Evolutionary conservation across 2,888 invertebrate genomes (phyloP), one percentile per base, ranked within the genome.

Genomic region (Macaria notata): DNA sequence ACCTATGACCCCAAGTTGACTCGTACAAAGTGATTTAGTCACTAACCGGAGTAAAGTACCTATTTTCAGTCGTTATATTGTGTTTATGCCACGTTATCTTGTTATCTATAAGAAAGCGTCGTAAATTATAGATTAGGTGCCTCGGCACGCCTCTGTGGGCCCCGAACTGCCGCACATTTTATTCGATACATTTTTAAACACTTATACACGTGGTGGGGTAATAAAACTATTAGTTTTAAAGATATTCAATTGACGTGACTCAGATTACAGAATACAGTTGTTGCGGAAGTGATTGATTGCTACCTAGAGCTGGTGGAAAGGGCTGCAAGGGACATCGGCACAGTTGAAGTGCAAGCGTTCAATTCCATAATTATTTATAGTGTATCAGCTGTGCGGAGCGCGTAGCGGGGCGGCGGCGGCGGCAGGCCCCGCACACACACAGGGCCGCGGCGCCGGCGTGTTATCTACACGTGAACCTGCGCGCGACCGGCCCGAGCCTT

Each of bases 341-440:
- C 61, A 59, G 68, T 73, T 71, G 70, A 78, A 79, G 71, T 83
- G 83, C 83, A 86, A 83, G 75, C 78, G 75, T 79, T 79, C 82
- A 77, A 83, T 86, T 84, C 79, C 74, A 76, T 81, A 89, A 65
- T 88, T 90, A 90, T 91, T 88, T 88, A 88, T 90, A 90, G 90
- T 85, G 77, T 76, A 88, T 88, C 91, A 87, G 90, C 91, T 89
- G 88, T 79, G 74, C 67, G 49, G 68, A 65, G 56, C 66, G 66
- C 3, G 38, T 5, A 64, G 65, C 69, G 65, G 66, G 65, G 64
- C 57, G 64, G 46, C 56, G 31, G 50, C 52, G 9, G 42, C 56
- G 51, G 19, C 47, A 47, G 43, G 49, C 56, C 61, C 19, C 56
- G 41, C 8, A 36, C 5, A 36, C 33, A 36, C 33, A 7, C 4